Base-by-base conservation (phyloP, 1,140 invertebrate species). In the Hyles vespertilio region DNA sequence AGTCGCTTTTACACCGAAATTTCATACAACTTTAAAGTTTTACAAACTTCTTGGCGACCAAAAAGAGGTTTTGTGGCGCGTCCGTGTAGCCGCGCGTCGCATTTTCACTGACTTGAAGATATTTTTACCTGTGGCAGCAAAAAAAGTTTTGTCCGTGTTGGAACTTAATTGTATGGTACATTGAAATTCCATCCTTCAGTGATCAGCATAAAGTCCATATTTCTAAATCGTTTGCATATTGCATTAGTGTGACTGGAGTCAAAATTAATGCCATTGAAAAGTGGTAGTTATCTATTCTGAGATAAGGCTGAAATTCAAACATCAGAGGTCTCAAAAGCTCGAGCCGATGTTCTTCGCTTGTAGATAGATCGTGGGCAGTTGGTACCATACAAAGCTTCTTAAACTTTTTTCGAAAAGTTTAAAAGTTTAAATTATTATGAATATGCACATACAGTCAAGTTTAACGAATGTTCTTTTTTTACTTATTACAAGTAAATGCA, bases 41-140 rank as follows among this genome's bases (percentile, higher is more conserved):
- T 49, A 22, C 47, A 65, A 65, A 57, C 43, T 53, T 10, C 11
- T 57, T 32, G 40, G 6, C 32, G 7, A 22, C 40, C 32, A 40
- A 5, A 46, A 47, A 54, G 11, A 55, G 33, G 43, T 53, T 51
- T 45, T 50, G 50, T 56, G 46, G 68, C 71, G 68, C 70, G 73
- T 69, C 50, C 65, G 67, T 46, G 52, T 53, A 52, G 61, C 60
- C 48, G 53, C 71, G 75, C 83, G 72, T 76, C 77, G 69, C 71
- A 71, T 78, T 81, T 79, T 75, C 69, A 84, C 81, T 86, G 81
- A 77, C 62, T 63, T 69, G 54, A 71, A 82, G 79, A 84, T 87
- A 87, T 85, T 85, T 87, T 85, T 87, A 85, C 84, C 84, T 87
- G 84, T 65, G 69, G 67, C 74, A 74, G 72, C 73, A 84, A 87